Base-by-base conservation (phyloP, 2,113 vertebrate species). In the Bufo bufo region DNA sequence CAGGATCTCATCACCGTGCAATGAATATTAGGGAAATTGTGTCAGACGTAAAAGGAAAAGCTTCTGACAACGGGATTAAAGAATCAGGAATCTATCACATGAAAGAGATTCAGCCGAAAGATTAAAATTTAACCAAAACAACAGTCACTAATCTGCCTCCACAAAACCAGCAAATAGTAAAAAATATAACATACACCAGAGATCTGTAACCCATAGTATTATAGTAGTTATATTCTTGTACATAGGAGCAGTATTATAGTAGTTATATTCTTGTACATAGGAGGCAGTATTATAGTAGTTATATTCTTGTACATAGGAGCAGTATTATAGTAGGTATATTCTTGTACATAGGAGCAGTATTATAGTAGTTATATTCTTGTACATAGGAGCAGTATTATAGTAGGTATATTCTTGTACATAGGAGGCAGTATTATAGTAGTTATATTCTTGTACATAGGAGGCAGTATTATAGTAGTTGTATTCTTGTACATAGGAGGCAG, bases 71-170 rank as follows among this genome's bases (percentile, higher is more conserved):
- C 47, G 47, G 45, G 47, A 77, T 77, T 77, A 77, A 20, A 49
- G 74, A 77, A 49, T 77, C 43, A 77, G 74, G 74, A 77, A 50
- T 75, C 72, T 14, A 50, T 49, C 74, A 77, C 74, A 74, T 77
- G 74, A 7, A 14, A 45, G 20, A 16, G 74, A 50, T 77, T 49
- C 74, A 49, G 74, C 3, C 0, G 6, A 19, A 17, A 77, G 74
- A 77, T 77, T 77, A 49, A 17, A 77, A 77, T 50, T 19, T 16
- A 50, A 49, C 74, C 49, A 50, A 77, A 20, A 23, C 43, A 23
- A 71, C 66, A 71, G 66, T 33, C 12, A 6, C 43, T 50, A 77
- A 77, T 50, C 74, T 77, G n/a, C 43, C 66, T 43, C 23, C 13
- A n/a, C 6, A 43, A 71, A 71, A 33, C 11, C 2, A 43, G 11